Base-by-base conservation (phyloP, 2,888 invertebrate genomes). In the Thereva nobilitata region DNA sequence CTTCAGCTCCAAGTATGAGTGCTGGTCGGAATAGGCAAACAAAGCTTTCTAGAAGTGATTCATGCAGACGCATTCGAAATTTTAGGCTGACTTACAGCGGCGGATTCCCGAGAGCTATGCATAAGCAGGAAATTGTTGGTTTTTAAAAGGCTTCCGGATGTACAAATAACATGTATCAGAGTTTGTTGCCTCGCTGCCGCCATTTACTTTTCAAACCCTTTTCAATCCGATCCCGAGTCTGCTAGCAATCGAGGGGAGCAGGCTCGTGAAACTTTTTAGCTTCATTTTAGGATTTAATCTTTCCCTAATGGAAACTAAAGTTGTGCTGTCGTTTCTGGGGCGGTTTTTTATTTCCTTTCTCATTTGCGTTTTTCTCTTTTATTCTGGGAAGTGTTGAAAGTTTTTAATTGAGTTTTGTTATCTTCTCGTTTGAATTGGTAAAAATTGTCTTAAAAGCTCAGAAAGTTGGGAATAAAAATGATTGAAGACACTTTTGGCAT, bases 351-450 rank as follows among this genome's bases (percentile, higher is more conserved):
- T 23, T 23, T 35, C 34, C 10, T 52, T 1, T 53, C 53, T 53
- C 40, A 53, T 53, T 53, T 53, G 38, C 53, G 38, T 53, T 49
- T 10, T 40, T 10, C 50, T n/a, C 50, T 23, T 50, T 23, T 50
- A 12, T 12, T 7, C 10, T 40, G 38, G 8, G 23, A 23, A n/a
- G 9, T 40, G 37, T 37, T 7, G n/a, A 53, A 53, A 53, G n/a
- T 53, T 53, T 10, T 10, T 53, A 53, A 53, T 53, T 53, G 53
- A 53, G 53, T 53, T 53, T 53, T 53, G 53, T 53, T 53, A 53
- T 53, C 53, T 53, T 40, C 38, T 10, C 38, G 38, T 10, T 53
- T 53, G 10, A 40, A n/a, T 53, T 53, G 53, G 38, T 40, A 53
- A 53, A 53, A 53, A 53, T 38, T 38, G 38, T 40, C 38, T 53